Evolutionary conservation across 2,113 vertebrate species (phyloP).

Genomic region (Spheniscus mendiculus): DNA sequence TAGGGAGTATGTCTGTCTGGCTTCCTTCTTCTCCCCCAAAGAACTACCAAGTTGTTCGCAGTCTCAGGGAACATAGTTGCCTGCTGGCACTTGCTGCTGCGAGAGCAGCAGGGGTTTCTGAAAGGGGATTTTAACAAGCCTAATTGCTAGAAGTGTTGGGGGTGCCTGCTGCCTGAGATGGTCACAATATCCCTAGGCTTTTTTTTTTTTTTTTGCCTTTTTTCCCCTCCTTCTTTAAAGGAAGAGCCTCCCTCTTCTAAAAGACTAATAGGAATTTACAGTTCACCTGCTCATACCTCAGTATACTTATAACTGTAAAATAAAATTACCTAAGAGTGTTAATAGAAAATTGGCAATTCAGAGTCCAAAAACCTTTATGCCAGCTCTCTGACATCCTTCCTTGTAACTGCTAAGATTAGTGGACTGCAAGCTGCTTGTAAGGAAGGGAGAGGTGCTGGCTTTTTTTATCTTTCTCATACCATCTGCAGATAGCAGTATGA

Average conservation of each 20-base stretch:
- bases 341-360: background rate
- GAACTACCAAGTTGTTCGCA: background rate
- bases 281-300: background rate
- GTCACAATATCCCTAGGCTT: background rate
- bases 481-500: constrained; percentile 38
- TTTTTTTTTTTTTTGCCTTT: background rate
- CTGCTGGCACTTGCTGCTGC: constrained; percentile 15
- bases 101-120: background rate
- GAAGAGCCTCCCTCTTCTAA: background rate
- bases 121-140: background rate
- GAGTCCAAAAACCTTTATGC: background rate
- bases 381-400: background rate
- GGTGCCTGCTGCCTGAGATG: constrained; percentile 14
- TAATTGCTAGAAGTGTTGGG: constrained; percentile 11
- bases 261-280: background rate
- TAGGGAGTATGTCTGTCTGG: background rate
- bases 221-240: background rate
- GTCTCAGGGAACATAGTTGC: background rate
- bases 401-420: background rate
- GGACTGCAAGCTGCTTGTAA: background rate
- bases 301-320: background rate
- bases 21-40: background rate
- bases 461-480: constrained; percentile 10
- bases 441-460: background rate
- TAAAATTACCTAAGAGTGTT: background rate